These are phyloP conservation scores for Hycleus phaleratus DNA, from an alignment of 1,140 invertebrate species.

Conservation along the genomic window DNA sequence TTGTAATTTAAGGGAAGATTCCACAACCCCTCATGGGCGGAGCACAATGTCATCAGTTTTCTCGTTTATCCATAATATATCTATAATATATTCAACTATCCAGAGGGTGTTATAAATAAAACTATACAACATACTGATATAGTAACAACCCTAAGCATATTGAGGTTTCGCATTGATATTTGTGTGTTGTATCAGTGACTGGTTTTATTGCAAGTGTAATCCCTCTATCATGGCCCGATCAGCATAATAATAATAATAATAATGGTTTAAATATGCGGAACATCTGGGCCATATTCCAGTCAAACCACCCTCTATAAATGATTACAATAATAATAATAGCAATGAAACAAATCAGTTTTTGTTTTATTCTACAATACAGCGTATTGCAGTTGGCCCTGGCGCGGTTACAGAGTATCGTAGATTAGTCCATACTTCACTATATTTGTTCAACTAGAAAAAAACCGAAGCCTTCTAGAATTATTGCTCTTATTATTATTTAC, in stretches of 20 bases:
- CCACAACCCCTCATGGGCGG: constrained; percentile 12
- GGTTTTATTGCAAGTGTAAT: constrained; percentile 42
- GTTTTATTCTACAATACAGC: too few relatives aligned
- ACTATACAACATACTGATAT: constrained; percentile 19
- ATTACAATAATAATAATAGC: too few relatives aligned
- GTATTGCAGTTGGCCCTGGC: too few relatives aligned
- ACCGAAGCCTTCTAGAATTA: too few relatives aligned
- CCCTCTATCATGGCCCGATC: constrained; percentile 40
- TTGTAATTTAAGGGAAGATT: too few relatives aligned
- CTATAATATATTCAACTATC: too few relatives aligned
- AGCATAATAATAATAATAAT: constrained; percentile 41
- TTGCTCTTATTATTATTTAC: too few relatives aligned
- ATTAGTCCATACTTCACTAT: not conserved
- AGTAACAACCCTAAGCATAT: constrained; percentile 34
- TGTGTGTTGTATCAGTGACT: constrained; percentile 31
- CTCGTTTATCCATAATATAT: constrained; percentile 27
- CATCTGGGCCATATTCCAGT: too few relatives aligned
- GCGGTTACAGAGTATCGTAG: too few relatives aligned
- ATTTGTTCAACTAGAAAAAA: too few relatives aligned
- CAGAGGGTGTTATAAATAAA: too few relatives aligned
- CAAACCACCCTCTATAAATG: too few relatives aligned
- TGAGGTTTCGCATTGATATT: constrained; percentile 41
- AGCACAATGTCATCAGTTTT: constrained; percentile 31
- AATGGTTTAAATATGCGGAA: constrained; percentile 11
- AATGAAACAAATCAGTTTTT: not conserved